These are phyloP conservation scores for Buceros bicornis DNA, from an alignment of 2,797 vertebrate species.

Conservation along the genomic window DNA sequence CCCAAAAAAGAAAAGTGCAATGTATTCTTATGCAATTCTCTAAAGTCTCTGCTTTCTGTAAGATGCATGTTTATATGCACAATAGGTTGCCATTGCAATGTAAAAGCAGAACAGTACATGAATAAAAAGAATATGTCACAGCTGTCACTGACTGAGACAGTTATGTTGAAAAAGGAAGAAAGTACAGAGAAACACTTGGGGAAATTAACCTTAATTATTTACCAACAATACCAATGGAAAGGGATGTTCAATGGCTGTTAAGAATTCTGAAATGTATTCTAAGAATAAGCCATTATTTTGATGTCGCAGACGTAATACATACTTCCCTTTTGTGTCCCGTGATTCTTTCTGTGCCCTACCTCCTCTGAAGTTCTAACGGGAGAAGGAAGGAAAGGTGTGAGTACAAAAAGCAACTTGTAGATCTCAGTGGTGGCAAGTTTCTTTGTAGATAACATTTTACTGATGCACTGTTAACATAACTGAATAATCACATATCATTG, in stretches of 20 bases:
- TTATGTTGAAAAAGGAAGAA: constrained; percentile 26
- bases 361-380: not conserved
- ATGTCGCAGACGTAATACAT: not conserved
- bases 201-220: not conserved
- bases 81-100: not conserved
- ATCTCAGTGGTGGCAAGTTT: not conserved
- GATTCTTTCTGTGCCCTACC: not conserved
- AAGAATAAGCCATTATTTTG: not conserved
- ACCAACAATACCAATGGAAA: not conserved
- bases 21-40: not conserved
- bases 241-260: not conserved
- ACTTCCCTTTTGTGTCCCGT: not conserved
- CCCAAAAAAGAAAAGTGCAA: not conserved
- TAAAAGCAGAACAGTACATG: constrained; percentile 40
- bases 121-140: constrained; percentile 44
- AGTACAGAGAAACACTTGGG: not conserved
- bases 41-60: not conserved
- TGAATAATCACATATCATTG: not conserved
- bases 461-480: not conserved
- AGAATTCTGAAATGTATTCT: not conserved
- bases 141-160: constrained; percentile 21
- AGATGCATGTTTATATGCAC: not conserved
- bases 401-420: not conserved
- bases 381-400: not conserved
- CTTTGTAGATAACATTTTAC: not conserved